Conservation (phyloP, 2,797 vertebrate genomes). For the Cygnus olor region DNA sequence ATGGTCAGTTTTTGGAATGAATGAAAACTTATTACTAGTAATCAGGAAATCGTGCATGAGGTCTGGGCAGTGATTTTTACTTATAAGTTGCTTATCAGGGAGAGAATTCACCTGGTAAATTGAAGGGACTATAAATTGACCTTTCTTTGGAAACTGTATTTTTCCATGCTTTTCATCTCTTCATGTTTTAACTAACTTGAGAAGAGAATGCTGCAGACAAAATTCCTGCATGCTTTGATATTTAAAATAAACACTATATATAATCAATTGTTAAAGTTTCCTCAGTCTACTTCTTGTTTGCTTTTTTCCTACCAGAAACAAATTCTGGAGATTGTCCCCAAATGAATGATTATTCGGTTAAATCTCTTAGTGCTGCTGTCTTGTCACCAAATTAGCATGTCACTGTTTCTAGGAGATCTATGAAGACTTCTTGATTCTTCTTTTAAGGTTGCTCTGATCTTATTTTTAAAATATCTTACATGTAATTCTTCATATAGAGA, state of each 20-base stretch:
- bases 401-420: background rate
- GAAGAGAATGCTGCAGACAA: constrained; percentile 31
- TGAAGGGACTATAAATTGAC: too few species aligned
- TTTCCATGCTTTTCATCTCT: too few species aligned
- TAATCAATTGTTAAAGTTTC: constrained; percentile 31
- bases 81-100: too few species aligned
- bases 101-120: too few species aligned
- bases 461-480: constrained; percentile 15
- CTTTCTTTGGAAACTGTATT: too few species aligned
- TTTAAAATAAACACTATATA: constrained; percentile 22
- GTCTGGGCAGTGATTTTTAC: background rate
- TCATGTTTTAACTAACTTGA: too few species aligned
- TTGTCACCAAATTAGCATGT: background rate
- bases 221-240: background rate
- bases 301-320: background rate
- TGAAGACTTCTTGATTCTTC: background rate
- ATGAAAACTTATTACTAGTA: background rate
- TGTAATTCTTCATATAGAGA: background rate
- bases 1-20: background rate
- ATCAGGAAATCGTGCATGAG: background rate
- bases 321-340: constrained; percentile 49
- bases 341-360: background rate
- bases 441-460: background rate
- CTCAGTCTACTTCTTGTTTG: constrained; percentile 1
- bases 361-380: background rate